A percentile compares a stretch with the other conserved stretches of the same genome.
Conservation (phyloP, 2,888 invertebrate genomes). For the Hypsopygia costalis region DNA sequence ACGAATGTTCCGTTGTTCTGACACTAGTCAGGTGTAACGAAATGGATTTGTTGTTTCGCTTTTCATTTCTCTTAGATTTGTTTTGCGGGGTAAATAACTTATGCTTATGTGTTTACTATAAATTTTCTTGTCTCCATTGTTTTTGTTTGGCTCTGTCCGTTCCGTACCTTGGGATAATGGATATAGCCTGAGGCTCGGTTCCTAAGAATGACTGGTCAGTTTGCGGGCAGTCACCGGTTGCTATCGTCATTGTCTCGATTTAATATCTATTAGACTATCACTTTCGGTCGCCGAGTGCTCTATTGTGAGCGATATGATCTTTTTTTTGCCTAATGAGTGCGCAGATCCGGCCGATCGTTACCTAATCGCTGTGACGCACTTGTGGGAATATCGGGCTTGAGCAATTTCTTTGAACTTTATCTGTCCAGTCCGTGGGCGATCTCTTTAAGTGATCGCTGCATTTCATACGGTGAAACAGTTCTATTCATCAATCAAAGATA, state of each 20-base stretch:
- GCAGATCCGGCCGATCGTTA: constrained; percentile 71
- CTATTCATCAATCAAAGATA: constrained; percentile 17
- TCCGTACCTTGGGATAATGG: constrained; percentile 1
- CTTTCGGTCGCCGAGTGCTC: constrained; percentile 70
- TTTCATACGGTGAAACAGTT: constrained; percentile 15
- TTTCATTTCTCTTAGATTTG: constrained; percentile 20
- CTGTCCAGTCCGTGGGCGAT: constrained; percentile 18
- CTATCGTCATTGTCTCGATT: constrained; percentile 52
- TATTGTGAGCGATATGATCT: constrained; percentile 72
- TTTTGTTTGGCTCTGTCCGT: constrained; percentile 5
- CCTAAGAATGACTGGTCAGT: constrained; percentile 52
- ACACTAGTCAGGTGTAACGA: constrained; percentile 24
- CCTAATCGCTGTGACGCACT: constrained; percentile 66
- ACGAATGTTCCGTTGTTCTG: constrained; percentile 45
- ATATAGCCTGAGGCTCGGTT: constrained; percentile 9
- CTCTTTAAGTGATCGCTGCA: constrained; percentile 13
- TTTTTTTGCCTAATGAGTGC: constrained; percentile 68
- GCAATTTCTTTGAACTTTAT: constrained; percentile 47
- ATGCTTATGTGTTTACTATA: constrained; percentile 4
- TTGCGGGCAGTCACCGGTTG: constrained; percentile 30
- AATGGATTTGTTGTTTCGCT: constrained; percentile 29
- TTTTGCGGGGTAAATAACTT: constrained; percentile 7
- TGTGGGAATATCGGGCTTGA: constrained; percentile 54
- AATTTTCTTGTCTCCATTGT: constrained; percentile 6
- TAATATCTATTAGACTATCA: constrained; percentile 71